Percentiles rank a stretch among this genome's conserved stretches.
Conservation (phyloP, 1,140 invertebrate genomes). For the Cardiocondyla obscurior region DNA sequence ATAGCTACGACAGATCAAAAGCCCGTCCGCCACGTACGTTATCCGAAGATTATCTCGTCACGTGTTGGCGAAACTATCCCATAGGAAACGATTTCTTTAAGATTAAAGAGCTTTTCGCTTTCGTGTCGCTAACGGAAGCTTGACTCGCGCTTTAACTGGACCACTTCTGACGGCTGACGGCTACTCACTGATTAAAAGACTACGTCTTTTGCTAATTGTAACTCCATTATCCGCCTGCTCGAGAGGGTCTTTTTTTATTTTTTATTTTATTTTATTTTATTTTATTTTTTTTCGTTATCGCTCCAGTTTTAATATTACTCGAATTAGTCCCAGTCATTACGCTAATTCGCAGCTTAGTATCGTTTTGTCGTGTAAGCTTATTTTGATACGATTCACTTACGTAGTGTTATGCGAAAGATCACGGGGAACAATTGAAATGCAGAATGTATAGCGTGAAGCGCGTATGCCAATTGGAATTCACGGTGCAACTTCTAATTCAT, state of each 20-base stretch:
- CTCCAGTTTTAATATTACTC: neutral
- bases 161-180: neutral
- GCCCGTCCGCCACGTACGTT: slow-evolving; percentile 21
- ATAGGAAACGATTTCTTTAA: slow-evolving; percentile 51
- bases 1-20: slow-evolving; percentile 2
- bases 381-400: neutral
- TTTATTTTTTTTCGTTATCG: neutral
- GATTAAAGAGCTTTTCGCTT: slow-evolving; percentile 64
- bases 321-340: no score
- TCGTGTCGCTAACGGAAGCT: neutral
- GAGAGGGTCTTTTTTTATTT: no score
- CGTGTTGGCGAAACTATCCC: slow-evolving; percentile 60
- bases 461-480: slow-evolving; percentile 7
- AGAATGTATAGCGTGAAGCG: neutral
- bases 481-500: slow-evolving; percentile 11
- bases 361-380: no score
- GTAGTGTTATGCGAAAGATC: neutral
- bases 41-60: slow-evolving; percentile 50
- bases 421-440: neutral
- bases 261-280: no score
- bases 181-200: slow-evolving; percentile 18
- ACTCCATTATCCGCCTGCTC: neutral
- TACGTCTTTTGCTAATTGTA: neutral
- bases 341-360: no score
- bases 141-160: neutral